Percentiles rank a stretch among this genome's conserved stretches.
Evolutionary conservation across 2,113 vertebrate species (phyloP).

Genomic region (Nematolebias whitei): DNA sequence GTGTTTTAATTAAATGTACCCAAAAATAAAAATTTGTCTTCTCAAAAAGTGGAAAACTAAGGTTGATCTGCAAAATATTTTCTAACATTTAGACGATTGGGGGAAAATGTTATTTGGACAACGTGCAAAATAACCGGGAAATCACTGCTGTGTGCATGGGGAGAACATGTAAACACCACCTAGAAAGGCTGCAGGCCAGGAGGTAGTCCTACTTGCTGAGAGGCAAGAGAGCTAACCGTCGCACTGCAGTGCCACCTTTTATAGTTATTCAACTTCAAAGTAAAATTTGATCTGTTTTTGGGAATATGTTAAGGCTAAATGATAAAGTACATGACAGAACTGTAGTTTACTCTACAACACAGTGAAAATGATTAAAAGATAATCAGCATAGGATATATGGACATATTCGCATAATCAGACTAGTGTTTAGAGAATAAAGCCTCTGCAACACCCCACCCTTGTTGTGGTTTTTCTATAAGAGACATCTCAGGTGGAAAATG

Average conservation of each 20-base stretch:
- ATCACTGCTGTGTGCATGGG: too few relatives aligned
- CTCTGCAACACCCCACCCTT: background rate
- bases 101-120: too few relatives aligned
- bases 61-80: too few relatives aligned
- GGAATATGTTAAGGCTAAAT: constrained; percentile 2
- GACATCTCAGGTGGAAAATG: constrained; percentile 68
- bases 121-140: too few relatives aligned
- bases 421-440: constrained; percentile 23
- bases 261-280: background rate
- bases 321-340: background rate
- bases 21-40: too few relatives aligned
- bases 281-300: background rate
- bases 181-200: too few relatives aligned
- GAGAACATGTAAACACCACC: too few relatives aligned
- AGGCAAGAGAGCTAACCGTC: background rate
- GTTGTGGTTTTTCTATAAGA: constrained; percentile 27
- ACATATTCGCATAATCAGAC: constrained; percentile 3
- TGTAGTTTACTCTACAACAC: background rate
- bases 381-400: constrained; percentile 6
- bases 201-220: too few relatives aligned
- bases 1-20: too few relatives aligned
- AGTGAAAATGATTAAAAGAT: constrained; percentile 2
- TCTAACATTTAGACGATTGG: too few relatives aligned
- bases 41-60: too few relatives aligned
- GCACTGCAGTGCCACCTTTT: too few relatives aligned